Conservation (phyloP, 2,113 vertebrate species). For the Platycercus adscitus region DNA sequence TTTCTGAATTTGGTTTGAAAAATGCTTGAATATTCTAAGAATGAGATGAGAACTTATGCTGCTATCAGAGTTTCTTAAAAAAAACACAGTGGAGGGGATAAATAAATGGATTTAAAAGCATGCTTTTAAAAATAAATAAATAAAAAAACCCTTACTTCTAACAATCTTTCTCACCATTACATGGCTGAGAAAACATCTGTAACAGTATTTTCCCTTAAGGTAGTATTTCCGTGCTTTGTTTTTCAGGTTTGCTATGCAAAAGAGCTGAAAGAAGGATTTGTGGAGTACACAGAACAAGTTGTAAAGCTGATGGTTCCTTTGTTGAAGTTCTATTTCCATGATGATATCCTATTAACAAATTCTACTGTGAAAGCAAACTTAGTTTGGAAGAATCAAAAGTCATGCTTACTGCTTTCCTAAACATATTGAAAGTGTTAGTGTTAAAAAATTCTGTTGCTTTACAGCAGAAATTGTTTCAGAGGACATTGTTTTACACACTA, state of each 20-base stretch:
- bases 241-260: slow-evolving; percentile 97
- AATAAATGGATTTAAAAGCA: background rate
- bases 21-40: background rate
- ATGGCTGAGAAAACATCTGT: background rate
- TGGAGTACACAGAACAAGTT: slow-evolving; percentile 97
- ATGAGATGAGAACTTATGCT: background rate
- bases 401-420: background rate
- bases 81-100: background rate
- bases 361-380: background rate
- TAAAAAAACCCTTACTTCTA: background rate
- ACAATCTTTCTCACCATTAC: background rate
- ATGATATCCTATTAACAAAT: slow-evolving; percentile 91
- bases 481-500: too few species aligned
- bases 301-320: slow-evolving; percentile 99
- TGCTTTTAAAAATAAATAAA: background rate
- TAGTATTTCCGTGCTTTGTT: background rate
- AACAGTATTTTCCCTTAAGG: background rate
- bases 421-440: background rate
- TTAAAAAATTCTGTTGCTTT: background rate
- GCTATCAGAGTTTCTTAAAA: background rate
- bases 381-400: background rate
- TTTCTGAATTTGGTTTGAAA: background rate
- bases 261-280: slow-evolving; percentile 97
- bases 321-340: slow-evolving; percentile 98
- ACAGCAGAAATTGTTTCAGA: background rate